Evolutionary conservation across 2,888 invertebrate genomes (phyloP).

Genomic region (Tenthredo mesomela): DNA sequence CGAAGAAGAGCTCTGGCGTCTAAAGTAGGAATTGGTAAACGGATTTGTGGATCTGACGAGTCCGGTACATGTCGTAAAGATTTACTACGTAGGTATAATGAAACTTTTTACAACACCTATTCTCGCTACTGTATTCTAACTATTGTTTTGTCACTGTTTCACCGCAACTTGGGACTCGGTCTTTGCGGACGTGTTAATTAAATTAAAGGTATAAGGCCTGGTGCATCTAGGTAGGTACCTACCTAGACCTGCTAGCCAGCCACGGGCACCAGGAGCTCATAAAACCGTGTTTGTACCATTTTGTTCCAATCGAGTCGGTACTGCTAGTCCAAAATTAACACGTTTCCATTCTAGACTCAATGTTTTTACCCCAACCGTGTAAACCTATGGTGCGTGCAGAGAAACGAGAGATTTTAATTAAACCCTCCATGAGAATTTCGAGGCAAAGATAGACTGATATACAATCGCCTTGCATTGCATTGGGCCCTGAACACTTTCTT

Average conservation of each 20-base stretch:
- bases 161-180: slow-evolving; percentile 16
- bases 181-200: slow-evolving; percentile 46
- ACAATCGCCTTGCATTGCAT: neutral
- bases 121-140: slow-evolving; percentile 40
- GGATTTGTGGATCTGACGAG: slow-evolving; percentile 1
- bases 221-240: neutral
- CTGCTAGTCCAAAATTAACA: slow-evolving; percentile 42
- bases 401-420: slow-evolving; percentile 34
- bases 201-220: slow-evolving; percentile 26
- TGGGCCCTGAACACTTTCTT: too few relatives aligned
- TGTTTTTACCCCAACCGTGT: slow-evolving; percentile 3
- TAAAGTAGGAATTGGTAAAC: neutral
- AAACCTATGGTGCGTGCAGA: neutral
- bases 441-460: slow-evolving; percentile 21
- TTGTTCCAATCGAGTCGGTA: slow-evolving; percentile 47
- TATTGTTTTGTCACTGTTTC: slow-evolving; percentile 42
- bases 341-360: slow-evolving; percentile 7
- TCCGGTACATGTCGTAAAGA: slow-evolving; percentile 2
- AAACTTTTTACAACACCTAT: slow-evolving; percentile 35
- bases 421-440: slow-evolving; percentile 47
- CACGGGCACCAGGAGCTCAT: slow-evolving; percentile 16
- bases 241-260: neutral
- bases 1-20: neutral
- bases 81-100: slow-evolving; percentile 3
- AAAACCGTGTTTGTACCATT: slow-evolving; percentile 51